phyloP scores from a whole-genome alignment of 1,140 invertebrate species.

The Pentalonia nigronervosa region DNA sequence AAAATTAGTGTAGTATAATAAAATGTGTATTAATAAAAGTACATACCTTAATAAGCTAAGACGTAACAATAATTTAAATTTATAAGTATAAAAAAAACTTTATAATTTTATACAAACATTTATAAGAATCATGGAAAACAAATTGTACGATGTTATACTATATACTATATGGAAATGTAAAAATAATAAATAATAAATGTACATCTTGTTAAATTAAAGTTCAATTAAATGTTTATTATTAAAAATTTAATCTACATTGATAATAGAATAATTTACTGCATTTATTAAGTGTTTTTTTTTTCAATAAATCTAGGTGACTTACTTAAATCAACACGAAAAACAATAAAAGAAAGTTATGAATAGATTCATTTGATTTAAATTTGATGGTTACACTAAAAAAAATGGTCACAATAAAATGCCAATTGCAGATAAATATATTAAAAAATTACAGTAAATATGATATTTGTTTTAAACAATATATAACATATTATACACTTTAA shows the following conservation, averaged over 20 bases:
- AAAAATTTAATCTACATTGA: neutral
- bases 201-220: neutral
- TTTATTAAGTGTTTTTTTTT: neutral
- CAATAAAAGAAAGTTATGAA: neutral
- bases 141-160: neutral
- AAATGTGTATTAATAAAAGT: neutral
- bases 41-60: neutral
- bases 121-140: too few relatives aligned
- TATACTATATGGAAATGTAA: too few relatives aligned
- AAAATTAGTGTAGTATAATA: neutral
- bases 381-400: neutral
- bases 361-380: neutral
- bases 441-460: neutral
- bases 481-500: neutral
- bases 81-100: neutral
- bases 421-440: neutral
- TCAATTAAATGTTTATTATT: neutral
- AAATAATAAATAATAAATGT: neutral
- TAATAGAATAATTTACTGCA: neutral
- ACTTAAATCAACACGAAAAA: neutral
- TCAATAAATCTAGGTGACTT: neutral
- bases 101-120: too few relatives aligned
- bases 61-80: neutral
- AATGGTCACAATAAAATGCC: neutral
- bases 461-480: neutral